Evolutionary conservation across 1,140 invertebrate species (phyloP).

Genomic region (Dreissena rostriformis): DNA sequence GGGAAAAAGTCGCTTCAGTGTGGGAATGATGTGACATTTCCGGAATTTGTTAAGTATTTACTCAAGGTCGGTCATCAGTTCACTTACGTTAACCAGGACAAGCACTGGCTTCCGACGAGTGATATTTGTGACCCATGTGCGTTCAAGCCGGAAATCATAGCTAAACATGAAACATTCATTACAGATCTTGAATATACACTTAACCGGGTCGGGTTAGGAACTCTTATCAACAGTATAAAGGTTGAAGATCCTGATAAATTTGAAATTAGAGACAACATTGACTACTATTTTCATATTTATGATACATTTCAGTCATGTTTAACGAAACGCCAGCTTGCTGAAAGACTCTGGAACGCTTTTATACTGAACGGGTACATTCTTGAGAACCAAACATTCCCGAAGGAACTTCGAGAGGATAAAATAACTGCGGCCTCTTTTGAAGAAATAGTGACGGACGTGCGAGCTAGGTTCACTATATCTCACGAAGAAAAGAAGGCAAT

Average conservation of each 20-base stretch:
- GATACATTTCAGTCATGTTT: conserved; percentile 44
- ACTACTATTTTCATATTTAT: conserved; percentile 57
- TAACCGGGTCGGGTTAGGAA: conserved; percentile 27
- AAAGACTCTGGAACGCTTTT: conserved; percentile 59
- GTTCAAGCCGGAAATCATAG: conserved; percentile 59
- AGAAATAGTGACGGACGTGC: conserved; percentile 1
- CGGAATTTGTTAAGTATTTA: conserved; percentile 59
- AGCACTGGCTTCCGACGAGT: conserved; percentile 63
- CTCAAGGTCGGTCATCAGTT: conserved; percentile 5
- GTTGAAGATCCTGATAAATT: conserved; percentile 21
- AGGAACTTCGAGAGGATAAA: neutral
- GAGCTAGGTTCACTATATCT: conserved; percentile 9
- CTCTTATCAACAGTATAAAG: conserved; percentile 23
- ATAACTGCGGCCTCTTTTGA: neutral
- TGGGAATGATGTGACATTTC: conserved; percentile 61
- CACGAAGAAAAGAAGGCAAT: conserved; percentile 15
- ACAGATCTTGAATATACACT: conserved; percentile 48
- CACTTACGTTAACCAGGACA: conserved; percentile 41
- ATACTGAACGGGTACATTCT: conserved; percentile 61
- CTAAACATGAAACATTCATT: conserved; percentile 63
- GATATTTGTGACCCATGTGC: conserved; percentile 60
- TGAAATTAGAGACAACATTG: conserved; percentile 58
- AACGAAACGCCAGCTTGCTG: conserved; percentile 36
- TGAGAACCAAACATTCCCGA: conserved; percentile 12
- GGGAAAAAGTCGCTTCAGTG: conserved; percentile 5